phyloP scores from a whole-genome alignment of 2,113 vertebrate species.

The Corythaixoides concolor region DNA sequence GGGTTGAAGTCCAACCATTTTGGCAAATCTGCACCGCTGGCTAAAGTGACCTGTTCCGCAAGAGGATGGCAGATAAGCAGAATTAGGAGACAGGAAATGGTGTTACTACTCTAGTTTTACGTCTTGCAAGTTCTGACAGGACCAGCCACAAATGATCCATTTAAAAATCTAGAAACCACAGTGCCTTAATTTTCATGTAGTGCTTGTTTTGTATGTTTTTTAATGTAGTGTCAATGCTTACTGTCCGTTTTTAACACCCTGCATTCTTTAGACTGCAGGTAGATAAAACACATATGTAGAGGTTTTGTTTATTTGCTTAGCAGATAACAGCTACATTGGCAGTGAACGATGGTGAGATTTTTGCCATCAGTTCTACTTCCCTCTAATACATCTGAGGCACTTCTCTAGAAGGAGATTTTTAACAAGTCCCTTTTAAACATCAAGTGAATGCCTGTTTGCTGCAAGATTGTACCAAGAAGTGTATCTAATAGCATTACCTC shows the following conservation, averaged over 20 bases:
- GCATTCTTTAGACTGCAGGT: not conserved
- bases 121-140: not conserved
- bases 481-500: conserved; percentile 38
- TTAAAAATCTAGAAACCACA: not conserved
- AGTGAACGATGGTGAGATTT: not conserved
- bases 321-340: not conserved
- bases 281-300: fast-evolving
- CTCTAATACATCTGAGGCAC: not conserved
- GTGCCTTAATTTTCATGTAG: not conserved
- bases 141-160: not conserved
- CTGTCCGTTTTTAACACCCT: not conserved
- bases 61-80: not conserved
- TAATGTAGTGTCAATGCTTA: not conserved
- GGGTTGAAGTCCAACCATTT: conserved; percentile 55
- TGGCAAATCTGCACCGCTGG: conserved; percentile 13
- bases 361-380: not conserved
- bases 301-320: not conserved
- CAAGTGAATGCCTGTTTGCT: not conserved
- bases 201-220: not conserved
- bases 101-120: not conserved
- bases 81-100: not conserved
- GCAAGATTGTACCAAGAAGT: not conserved
- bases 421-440: not conserved
- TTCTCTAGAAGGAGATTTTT: not conserved
- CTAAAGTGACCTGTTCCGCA: conserved; percentile 15